Percentiles rank a stretch among this genome's conserved stretches.
Conservation (phyloP, 1,140 invertebrate genomes). For the Druon quercuslanigerum region DNA sequence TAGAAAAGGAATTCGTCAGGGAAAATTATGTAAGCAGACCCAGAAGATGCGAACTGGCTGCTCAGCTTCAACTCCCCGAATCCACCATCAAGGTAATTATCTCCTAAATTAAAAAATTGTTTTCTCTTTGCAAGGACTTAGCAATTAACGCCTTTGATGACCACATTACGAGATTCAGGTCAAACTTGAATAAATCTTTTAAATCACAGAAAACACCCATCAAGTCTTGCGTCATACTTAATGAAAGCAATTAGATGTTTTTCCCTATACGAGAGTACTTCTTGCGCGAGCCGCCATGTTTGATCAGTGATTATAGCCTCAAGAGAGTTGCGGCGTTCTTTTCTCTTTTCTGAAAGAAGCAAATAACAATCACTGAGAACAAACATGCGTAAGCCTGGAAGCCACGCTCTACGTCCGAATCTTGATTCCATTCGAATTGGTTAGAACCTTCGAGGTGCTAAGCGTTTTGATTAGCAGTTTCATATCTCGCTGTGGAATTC, state of each 20-base stretch:
- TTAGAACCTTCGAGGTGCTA: conserved; percentile 53
- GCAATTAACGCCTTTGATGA: background rate
- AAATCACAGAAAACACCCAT: background rate
- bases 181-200: background rate
- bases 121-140: background rate
- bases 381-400: conserved; percentile 41
- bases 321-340: conserved; percentile 33
- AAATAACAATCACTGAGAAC: conserved; percentile 55
- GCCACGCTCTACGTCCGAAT: background rate
- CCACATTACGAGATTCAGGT: background rate
- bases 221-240: conserved; percentile 11
- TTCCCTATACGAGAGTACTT: conserved; percentile 1
- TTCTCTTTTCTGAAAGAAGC: conserved; percentile 33
- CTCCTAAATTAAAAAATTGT: background rate
- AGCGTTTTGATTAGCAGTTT: conserved; percentile 56
- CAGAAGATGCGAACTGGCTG: conserved; percentile 95
- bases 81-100: conserved; percentile 95
- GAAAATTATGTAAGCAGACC: conserved; percentile 99
- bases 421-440: background rate
- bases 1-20: conserved; percentile 98
- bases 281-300: conserved; percentile 48
- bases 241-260: conserved; percentile 43
- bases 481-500: conserved; percentile 36
- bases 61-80: conserved; percentile 94
- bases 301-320: conserved; percentile 64